Evolutionary conservation across 2,113 vertebrate species (phyloP).

Genomic region (Varanus salvator): DNA sequence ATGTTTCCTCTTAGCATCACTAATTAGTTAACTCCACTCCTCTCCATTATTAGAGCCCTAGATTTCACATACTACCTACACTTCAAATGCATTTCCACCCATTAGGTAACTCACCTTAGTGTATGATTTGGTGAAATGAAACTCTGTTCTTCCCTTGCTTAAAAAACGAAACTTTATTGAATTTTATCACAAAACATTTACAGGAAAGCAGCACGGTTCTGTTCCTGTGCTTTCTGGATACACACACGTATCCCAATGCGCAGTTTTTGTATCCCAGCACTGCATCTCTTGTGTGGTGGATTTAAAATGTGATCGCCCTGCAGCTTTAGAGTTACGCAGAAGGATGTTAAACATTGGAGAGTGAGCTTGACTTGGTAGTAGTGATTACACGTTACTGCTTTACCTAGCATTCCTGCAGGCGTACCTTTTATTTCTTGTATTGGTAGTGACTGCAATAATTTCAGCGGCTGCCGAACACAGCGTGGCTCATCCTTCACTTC

Average conservation of each 20-base stretch:
- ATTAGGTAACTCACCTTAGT: slow-evolving; percentile 58
- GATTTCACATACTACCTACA: slow-evolving; percentile 59
- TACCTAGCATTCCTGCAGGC: slow-evolving; percentile 69
- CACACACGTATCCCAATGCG: slow-evolving; percentile 4
- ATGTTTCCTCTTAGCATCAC: slow-evolving; percentile 63
- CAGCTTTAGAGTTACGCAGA: slow-evolving; percentile 57
- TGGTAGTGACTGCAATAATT: slow-evolving; percentile 53
- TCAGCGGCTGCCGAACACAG: neutral
- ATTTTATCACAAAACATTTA: slow-evolving; percentile 60
- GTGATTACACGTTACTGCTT: slow-evolving; percentile 73
- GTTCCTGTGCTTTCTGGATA: slow-evolving; percentile 42
- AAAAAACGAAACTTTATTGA: slow-evolving; percentile 42
- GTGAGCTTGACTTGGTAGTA: slow-evolving; percentile 59
- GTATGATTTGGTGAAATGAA: slow-evolving; percentile 61
- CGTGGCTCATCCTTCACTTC: slow-evolving; percentile 44
- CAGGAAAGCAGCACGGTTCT: slow-evolving; percentile 43
- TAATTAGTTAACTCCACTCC: slow-evolving; percentile 68
- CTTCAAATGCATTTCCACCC: slow-evolving; percentile 58
- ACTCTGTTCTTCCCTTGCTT: slow-evolving; percentile 43
- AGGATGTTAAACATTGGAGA: slow-evolving; percentile 56
- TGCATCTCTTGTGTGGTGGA: slow-evolving; percentile 38
- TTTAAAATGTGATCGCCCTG: slow-evolving; percentile 49
- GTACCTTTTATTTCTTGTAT: slow-evolving; percentile 56
- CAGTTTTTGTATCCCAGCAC: slow-evolving; percentile 26
- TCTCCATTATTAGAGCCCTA: slow-evolving; percentile 48